Base-by-base conservation (phyloP, 2,888 invertebrate species). In the Pristionchus japonicus region DNA sequence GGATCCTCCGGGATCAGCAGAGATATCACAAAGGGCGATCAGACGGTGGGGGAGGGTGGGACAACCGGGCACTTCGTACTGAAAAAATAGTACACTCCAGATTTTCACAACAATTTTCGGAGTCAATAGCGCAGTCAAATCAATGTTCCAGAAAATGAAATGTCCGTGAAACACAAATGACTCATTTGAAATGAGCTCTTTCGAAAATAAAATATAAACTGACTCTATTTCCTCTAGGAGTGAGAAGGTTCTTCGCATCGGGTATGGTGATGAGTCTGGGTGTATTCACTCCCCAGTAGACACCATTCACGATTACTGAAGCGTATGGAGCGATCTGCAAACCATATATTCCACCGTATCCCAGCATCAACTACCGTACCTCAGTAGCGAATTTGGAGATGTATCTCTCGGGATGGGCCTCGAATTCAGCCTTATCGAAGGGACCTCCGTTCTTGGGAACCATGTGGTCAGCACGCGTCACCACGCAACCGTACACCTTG, bases 231-330 rank as follows among this genome's bases (percentile, higher is more conserved):
- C 77, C 27, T 49, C 43, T 34, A 89, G 57, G 83, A 11, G 93
- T 93, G 47, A 99, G 95, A 3, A 99, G 96, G 93, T 97, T 97
- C 95, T 99, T 99, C 0, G 99, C 99, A 95, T 99, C 99, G 0
- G 99, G 99, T 91, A 99, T 98, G 3, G 98, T 98, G 87, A 99
- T 96, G 49, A 99, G 95, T 94, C 98, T 97, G 0, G 99, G 99
- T 91, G 98, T 97, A 93, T 97, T 97, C 0, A 98, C 97, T 0
- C 98, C 98, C 98, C 98, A 99, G 95, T 99, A 99, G 93, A 99
- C 99, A 47, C 99, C 98, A 95, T 99, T 99, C 77, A 99, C 96
- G 89, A 99, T 96, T 1, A 98, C 97, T 0, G 98, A 98, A 0
- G 98, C 98, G 95, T 98, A 98, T 0, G 99, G 98, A 0, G 99